A percentile compares a stretch with the other conserved stretches of the same genome.
phyloP scores from a whole-genome alignment of 1,140 invertebrate species.

The Sarcophaga peregrina region DNA sequence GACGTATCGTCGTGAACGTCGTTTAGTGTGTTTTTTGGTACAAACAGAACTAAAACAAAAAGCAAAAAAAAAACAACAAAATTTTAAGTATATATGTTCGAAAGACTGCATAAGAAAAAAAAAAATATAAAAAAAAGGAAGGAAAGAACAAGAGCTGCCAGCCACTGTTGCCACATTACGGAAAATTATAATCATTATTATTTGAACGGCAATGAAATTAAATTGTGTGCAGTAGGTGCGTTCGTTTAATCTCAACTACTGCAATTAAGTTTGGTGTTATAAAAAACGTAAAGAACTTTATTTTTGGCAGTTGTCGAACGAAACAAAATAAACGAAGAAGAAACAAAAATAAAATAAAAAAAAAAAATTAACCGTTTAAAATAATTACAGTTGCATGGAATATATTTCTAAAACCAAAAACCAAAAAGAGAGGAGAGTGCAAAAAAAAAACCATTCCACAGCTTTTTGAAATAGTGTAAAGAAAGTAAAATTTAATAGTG shows the following conservation, averaged over 20 bases:
- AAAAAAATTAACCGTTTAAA: slow-evolving; percentile 15
- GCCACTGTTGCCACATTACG: slow-evolving; percentile 40
- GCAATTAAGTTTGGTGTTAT: slow-evolving; percentile 25
- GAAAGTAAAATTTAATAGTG: not conserved
- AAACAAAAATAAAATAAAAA: not conserved
- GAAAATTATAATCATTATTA: slow-evolving; percentile 43
- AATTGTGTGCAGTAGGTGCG: slow-evolving; percentile 4
- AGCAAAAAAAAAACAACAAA: not conserved
- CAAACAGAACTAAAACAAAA: slow-evolving; percentile 17
- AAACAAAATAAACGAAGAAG: too few relatives aligned
- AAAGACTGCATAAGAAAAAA: too few relatives aligned
- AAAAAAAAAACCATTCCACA: slow-evolving; percentile 5
- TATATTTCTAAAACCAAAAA: not conserved
- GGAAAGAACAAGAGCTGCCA: not conserved
- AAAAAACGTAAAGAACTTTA: too few relatives aligned
- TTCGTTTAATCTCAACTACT: slow-evolving; percentile 11
- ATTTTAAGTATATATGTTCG: not conserved
- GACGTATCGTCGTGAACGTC: slow-evolving; percentile 60
- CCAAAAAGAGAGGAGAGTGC: slow-evolving; percentile 28
- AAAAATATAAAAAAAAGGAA: too few relatives aligned
- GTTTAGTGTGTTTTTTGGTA: slow-evolving; percentile 32
- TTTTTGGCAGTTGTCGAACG: not conserved
- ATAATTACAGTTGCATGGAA: slow-evolving; percentile 22
- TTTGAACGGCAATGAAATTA: slow-evolving; percentile 14
- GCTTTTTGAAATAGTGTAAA: not conserved